A percentile compares a stretch with the other conserved stretches of the same genome.
phyloP scores from a whole-genome alignment of 2,113 vertebrate species.

The Chloropsis cyanopogon region DNA sequence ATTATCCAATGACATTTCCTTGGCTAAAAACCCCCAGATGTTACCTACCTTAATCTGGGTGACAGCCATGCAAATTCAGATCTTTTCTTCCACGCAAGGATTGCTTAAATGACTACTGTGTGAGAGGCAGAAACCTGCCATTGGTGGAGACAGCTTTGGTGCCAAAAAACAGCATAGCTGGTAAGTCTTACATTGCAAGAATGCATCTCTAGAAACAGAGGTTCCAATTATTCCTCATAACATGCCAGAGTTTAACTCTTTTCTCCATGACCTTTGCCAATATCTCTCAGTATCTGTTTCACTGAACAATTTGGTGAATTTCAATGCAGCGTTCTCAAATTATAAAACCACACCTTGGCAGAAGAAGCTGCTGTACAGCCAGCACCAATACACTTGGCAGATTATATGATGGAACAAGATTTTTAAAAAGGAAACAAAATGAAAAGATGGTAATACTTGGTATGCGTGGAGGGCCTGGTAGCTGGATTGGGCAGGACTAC shows the following conservation, averaged over 20 bases:
- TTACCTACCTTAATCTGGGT: constrained; percentile 27
- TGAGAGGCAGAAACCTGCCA: neutral
- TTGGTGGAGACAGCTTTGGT: neutral
- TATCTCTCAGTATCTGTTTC: neutral
- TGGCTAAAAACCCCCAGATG: neutral
- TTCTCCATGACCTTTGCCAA: neutral
- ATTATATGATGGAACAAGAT: constrained; percentile 47
- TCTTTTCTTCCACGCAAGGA: neutral
- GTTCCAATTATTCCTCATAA: neutral
- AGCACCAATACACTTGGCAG: constrained; percentile 35
- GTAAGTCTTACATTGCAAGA: neutral
- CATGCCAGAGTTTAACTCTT: neutral
- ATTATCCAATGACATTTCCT: neutral
- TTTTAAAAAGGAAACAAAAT: constrained; percentile 58
- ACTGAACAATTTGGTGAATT: neutral
- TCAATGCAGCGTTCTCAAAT: neutral
- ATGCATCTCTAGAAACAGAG: neutral
- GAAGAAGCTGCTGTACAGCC: neutral
- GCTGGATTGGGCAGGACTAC: constrained; percentile 86
- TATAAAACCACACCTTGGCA: neutral
- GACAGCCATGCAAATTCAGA: neutral
- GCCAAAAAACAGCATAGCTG: neutral
- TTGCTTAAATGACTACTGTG: neutral
- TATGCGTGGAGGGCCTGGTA: constrained; percentile 96
- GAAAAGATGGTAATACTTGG: constrained; percentile 94